A percentile compares a stretch with the other conserved stretches of the same genome.
phyloP scores from a whole-genome alignment of 1,140 invertebrate species.

The Harlomillsia oculata region DNA sequence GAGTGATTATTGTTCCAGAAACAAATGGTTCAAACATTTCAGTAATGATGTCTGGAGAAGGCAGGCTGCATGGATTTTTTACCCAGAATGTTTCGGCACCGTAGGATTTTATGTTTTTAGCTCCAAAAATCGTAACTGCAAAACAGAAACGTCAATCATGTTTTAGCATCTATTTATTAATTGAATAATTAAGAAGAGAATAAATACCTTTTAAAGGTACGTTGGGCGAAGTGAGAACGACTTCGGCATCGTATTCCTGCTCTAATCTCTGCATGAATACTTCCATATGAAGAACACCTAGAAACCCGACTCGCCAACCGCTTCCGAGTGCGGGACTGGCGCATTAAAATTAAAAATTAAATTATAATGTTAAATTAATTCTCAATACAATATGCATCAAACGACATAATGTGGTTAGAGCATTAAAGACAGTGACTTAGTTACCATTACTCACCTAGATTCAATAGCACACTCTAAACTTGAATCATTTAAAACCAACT shows the following conservation, averaged over 20 bases:
- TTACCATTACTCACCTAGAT: conserved; percentile 53
- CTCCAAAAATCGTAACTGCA: conserved; percentile 57
- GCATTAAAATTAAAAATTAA: neutral
- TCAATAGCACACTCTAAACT: conserved; percentile 70
- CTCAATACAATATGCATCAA: neutral
- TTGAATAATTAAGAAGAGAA: neutral
- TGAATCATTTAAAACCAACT: conserved; percentile 86
- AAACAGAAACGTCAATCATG: no score
- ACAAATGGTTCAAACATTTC: conserved; percentile 83
- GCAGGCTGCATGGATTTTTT: conserved; percentile 75
- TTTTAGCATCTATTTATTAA: neutral
- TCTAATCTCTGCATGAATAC: conserved; percentile 87
- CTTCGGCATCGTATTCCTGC: conserved; percentile 81
- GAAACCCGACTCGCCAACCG: conserved; percentile 86
- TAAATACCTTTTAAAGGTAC: conserved; percentile 73
- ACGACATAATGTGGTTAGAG: no score
- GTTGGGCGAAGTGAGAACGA: conserved; percentile 84
- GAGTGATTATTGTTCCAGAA: conserved; percentile 78
- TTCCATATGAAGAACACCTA: conserved; percentile 91
- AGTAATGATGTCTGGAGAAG: conserved; percentile 54
- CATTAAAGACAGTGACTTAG: no score
- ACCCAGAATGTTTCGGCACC: conserved; percentile 59
- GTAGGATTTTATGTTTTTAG: conserved; percentile 57
- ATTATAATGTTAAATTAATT: neutral
- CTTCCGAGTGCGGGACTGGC: conserved; percentile 79